Evolutionary conservation across 37 sponge, comb jelly and placozoan genomes (phyloP), one percentile per base, ranked within the genome.

Genomic region (Oopsacas minuta): DNA sequence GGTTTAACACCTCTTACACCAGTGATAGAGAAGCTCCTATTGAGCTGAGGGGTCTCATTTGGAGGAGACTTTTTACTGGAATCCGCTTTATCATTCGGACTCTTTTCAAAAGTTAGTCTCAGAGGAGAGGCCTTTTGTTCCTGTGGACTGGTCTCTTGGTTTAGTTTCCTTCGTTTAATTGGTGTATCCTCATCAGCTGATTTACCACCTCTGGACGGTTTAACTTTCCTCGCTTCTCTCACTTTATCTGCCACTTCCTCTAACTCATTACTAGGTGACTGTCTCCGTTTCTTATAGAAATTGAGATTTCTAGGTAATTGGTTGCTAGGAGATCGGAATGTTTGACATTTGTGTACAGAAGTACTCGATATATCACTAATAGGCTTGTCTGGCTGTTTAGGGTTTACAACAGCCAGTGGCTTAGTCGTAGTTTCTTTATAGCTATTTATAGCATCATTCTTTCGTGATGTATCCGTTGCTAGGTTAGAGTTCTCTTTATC

Each of bases 401-500:
- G 75, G 5, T 25, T 61, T 3, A 61, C 75, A 61, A 61, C 75
- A 3, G 75, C 75, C 17, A 61, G 3, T 12, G 75, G 75, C 75
- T 61, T 61, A 61, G 32, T 61, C 17, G 75, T 61, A 34, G 32
- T 34, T 3, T 25, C 75, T n/a, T 61, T 61, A 34, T 25, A 61
- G 75, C 75, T 61, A 61, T 61, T 61, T 25, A 61, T 61, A 61
- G 75, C 7, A 3, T 61, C 75, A 61, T 61, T 42, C 49, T 42
- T 42, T 15, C 15, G 49, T 8, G 49, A 42, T 15, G 15, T 17
- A 17, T 17, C 49, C 12, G 49, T 42, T 42, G 49, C 49, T 42
- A n/a, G n/a, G n/a, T n/a, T n/a, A n/a, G n/a, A n/a, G n/a, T n/a
- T n/a, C n/a, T n/a, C n/a, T n/a, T n/a, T n/a, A n/a, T 42, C 12